phyloP scores from a whole-genome alignment of 2,888 invertebrate genomes.

The Diplazon laetatorius region DNA sequence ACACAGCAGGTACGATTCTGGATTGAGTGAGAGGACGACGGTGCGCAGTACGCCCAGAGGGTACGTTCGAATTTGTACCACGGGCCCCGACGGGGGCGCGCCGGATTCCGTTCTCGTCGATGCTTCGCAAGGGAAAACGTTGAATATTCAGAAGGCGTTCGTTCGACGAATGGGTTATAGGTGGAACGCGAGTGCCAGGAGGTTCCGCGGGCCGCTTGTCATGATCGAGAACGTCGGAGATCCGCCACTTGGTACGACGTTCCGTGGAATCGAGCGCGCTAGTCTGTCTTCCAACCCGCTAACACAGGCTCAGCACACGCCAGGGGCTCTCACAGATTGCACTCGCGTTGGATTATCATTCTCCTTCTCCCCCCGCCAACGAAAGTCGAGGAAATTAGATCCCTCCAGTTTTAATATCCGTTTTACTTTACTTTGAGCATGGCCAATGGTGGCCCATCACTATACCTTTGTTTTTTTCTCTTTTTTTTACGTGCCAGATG shows the following conservation, averaged over 20 bases:
- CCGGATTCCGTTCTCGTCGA: constrained; percentile 51
- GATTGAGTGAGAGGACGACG: constrained; percentile 12
- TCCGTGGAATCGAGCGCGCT: constrained; percentile 9
- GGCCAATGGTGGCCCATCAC: constrained; percentile 14
- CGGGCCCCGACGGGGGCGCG: constrained; percentile 12
- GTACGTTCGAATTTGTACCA: constrained; percentile 34
- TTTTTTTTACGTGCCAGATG: constrained; percentile 5
- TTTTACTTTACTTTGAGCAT: constrained; percentile 75
- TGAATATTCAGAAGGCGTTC: constrained; percentile 77
- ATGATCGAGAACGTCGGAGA: constrained; percentile 57
- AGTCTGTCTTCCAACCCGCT: constrained; percentile 40
- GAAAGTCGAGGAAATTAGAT: constrained; percentile 77
- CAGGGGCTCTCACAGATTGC: constrained; percentile 48
- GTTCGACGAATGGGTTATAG: constrained; percentile 73
- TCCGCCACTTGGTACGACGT: constrained; percentile 24
- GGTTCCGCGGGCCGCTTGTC: constrained; percentile 53
- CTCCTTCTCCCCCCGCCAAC: constrained; percentile 29
- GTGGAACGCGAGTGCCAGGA: constrained; percentile 67
- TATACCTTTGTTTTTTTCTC: constrained; percentile 16
- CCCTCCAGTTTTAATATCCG: constrained; percentile 78
- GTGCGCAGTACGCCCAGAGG: constrained; percentile 34
- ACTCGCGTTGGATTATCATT: constrained; percentile 56
- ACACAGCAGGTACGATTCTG: constrained; percentile 10
- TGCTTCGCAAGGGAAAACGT: constrained; percentile 66
- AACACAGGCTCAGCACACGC: constrained; percentile 11